Evolutionary conservation across 2,113 vertebrate genomes (phyloP).

Genomic region (Stigmatopora argus): DNA sequence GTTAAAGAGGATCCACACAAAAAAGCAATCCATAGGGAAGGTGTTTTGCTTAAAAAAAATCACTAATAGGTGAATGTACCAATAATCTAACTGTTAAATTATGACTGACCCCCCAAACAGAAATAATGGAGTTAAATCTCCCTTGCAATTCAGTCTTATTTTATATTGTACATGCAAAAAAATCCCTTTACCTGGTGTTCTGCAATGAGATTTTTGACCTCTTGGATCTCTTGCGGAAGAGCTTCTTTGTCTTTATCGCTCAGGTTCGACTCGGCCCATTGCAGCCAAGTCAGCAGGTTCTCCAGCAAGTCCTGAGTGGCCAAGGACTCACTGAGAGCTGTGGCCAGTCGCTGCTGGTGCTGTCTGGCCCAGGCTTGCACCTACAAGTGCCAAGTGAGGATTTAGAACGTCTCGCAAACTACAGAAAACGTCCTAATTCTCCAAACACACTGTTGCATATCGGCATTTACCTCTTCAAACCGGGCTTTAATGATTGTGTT

Average conservation of each 20-base stretch:
- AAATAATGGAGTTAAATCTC: no score
- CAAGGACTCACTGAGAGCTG: constrained; percentile 81
- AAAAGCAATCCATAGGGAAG: not conserved
- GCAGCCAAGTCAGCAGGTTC: constrained; percentile 86
- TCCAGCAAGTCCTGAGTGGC: constrained; percentile 89
- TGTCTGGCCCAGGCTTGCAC: constrained; percentile 93
- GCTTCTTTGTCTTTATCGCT: constrained; percentile 86
- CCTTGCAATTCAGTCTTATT: no score
- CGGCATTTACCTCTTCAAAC: constrained; percentile 89
- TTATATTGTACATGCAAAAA: not conserved
- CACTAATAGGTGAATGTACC: no score
- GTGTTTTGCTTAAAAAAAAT: not conserved
- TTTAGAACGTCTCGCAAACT: not conserved
- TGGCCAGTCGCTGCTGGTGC: constrained; percentile 86
- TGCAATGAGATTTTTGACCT: constrained; percentile 89
- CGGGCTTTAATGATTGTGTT: constrained; percentile 97
- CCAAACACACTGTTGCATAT: not conserved
- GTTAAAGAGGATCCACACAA: not conserved
- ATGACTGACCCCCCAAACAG: no score
- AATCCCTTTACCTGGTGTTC: constrained; percentile 84
- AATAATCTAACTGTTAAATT: no score
- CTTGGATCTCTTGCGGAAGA: constrained; percentile 89
- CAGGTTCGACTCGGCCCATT: constrained; percentile 91
- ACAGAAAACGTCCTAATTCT: not conserved
- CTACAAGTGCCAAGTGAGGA: constrained; percentile 50